Conservation (phyloP, 2,797 vertebrate genomes). For the Microctenopoma lineatum region DNA sequence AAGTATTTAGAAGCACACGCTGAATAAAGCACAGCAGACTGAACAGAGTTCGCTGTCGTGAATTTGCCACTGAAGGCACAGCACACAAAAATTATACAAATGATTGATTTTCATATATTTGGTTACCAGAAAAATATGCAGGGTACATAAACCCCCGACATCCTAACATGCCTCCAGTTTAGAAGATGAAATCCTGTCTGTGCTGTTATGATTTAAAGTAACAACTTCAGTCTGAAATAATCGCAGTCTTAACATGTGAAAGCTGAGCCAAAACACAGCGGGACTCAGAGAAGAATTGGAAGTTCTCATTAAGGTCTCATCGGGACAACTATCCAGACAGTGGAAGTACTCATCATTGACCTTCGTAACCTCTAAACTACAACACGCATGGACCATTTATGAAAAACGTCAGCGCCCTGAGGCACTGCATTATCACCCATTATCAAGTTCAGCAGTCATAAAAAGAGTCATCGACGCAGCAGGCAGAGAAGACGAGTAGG, state of each 20-base stretch:
- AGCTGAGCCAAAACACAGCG: conserved; percentile 26
- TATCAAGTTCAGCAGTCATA: conserved; percentile 48
- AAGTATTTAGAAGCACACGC: conserved; percentile 57
- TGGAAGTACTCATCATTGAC: neutral
- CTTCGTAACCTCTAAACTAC: neutral
- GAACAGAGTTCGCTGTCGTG: conserved; percentile 3
- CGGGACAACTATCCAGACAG: conserved; percentile 1
- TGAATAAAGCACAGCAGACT: conserved; percentile 16
- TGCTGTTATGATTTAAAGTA: conserved; percentile 34
- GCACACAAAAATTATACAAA: neutral
- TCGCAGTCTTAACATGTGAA: neutral
- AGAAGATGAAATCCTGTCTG: conserved; percentile 46
- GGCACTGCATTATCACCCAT: neutral
- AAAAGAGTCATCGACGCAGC: conserved; percentile 30
- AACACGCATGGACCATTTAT: neutral
- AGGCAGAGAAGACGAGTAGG: conserved; percentile 19
- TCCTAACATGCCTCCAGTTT: conserved; percentile 31
- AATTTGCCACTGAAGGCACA: neutral
- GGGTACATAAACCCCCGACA: too few species aligned
- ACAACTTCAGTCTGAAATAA: conserved; percentile 40
- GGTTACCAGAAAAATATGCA: neutral
- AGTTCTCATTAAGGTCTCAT: neutral
- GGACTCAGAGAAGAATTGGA: conserved; percentile 24
- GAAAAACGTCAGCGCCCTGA: neutral
- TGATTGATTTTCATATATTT: neutral